Base-by-base conservation (phyloP, 2,113 vertebrate genomes). In the Platysteira castanea region DNA sequence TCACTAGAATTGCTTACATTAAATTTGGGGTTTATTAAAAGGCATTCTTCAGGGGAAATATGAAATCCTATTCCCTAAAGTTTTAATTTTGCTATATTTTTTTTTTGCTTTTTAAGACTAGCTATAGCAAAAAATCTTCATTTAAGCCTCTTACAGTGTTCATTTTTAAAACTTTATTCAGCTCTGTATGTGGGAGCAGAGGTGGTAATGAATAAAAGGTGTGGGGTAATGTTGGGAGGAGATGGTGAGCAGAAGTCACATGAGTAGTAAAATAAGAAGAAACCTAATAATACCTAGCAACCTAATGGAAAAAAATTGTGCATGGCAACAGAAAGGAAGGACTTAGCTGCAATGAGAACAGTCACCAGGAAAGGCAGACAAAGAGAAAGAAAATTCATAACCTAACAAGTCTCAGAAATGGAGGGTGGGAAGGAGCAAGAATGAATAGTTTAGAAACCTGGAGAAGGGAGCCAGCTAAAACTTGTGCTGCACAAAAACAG, bases 241-340 rank as follows among this genome's bases (percentile, higher is more conserved):
- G 50, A 75, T 78, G 37, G 95, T 92, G 76, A 96, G 76, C 82
- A 90, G 49, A 93, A 96, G 82, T 96, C 95, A 96, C 83, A 90
- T 96, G 95, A 93, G 73, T 42, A 88, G 83, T 68, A 95, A 94
- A 96, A 89, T 83, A 91, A 96, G 90, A 91, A 90, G 60, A 93
- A 90, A 92, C 82, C 56, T 93, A 89, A 89, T 79, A 94, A 69
- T 89, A 94, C 90, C 52, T 96, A 96, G 96, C 93, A 97, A 96
- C 95, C 44, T 84, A 74, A 68, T 6, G 4, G 2, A 6, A 11
- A 80, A 86, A 96, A 85, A 39, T 10, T 9, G 52, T 84, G 53
- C 93, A 68, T 96, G 85, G 80, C 88, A 96, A 90, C 46, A 46
- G 46, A 46, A 46, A 46, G 46, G 46, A 94, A 93, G 78, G 84